Conservation (phyloP, 2,888 invertebrate species). For the Tetrapedia diversipes region DNA sequence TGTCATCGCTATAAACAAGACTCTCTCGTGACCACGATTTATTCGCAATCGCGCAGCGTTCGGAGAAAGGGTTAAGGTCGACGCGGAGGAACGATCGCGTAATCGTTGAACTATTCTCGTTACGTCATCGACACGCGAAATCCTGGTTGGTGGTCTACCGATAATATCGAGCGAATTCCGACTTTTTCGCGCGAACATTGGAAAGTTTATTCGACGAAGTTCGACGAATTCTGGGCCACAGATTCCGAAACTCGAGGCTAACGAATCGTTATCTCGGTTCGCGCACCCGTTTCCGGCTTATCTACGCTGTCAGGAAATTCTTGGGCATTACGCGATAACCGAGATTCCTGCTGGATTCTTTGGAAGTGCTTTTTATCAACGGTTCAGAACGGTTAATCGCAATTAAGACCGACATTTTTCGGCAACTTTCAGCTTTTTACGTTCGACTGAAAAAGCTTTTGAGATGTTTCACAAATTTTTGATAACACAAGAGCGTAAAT, state of each 20-base stretch:
- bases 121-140: slow-evolving; percentile 57
- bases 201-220: background rate
- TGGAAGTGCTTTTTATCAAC: background rate
- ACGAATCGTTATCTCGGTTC: slow-evolving; percentile 18
- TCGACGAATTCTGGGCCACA: background rate
- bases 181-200: too few species aligned
- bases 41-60: slow-evolving; percentile 54
- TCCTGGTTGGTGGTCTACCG: background rate
- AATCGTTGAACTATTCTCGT: slow-evolving; percentile 62
- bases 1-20: slow-evolving; percentile 55
- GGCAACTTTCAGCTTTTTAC: too few species aligned
- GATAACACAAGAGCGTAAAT: too few species aligned
- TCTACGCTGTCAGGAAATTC: slow-evolving; percentile 35
- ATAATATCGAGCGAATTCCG: background rate
- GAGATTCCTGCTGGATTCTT: slow-evolving; percentile 33
- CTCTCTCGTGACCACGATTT: slow-evolving; percentile 55
- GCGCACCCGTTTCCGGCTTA: slow-evolving; percentile 2
- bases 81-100: slow-evolving; percentile 38
- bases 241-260: slow-evolving; percentile 15
- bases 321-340: slow-evolving; percentile 18
- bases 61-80: slow-evolving; percentile 68
- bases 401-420: too few species aligned
- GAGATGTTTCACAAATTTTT: too few species aligned
- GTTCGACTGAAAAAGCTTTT: too few species aligned
- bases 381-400: too few species aligned